phyloP scores from a whole-genome alignment of 1,140 invertebrate genomes.

The Temnothorax nylanderi region DNA sequence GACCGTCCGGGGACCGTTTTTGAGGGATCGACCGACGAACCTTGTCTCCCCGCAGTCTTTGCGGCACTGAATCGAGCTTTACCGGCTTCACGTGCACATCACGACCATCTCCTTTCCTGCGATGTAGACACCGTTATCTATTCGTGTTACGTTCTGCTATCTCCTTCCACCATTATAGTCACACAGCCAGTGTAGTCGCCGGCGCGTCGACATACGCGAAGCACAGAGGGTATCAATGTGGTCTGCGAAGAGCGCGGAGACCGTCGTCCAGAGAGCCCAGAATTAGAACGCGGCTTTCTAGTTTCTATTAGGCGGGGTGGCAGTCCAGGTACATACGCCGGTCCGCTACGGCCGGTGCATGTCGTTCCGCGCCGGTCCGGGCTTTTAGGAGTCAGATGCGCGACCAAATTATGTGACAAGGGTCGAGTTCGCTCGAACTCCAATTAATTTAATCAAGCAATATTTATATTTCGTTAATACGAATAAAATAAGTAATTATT shows the following conservation, averaged over 20 bases:
- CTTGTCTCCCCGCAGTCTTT: not conserved
- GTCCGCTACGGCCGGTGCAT: not conserved
- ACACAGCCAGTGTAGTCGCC: not conserved
- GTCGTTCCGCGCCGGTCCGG: too few species aligned
- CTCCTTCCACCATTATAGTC: conserved; percentile 54
- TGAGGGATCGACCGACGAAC: not conserved
- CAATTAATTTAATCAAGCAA: not conserved
- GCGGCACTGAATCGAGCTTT: not conserved
- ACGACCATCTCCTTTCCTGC: conserved; percentile 21
- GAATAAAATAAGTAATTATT: not conserved
- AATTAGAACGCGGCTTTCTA: conserved; percentile 7
- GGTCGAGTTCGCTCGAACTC: not conserved
- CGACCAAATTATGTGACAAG: not conserved
- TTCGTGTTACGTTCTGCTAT: conserved; percentile 42
- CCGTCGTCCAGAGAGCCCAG: not conserved
- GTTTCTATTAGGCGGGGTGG: too few species aligned
- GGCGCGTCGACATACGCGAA: conserved; percentile 39
- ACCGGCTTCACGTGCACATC: not conserved
- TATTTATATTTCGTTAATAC: not conserved
- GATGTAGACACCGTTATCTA: conserved; percentile 69
- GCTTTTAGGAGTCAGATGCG: not conserved
- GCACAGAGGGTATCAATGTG: not conserved
- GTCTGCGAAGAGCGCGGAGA: not conserved
- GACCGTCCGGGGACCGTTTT: too few species aligned
- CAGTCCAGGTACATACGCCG: conserved; percentile 50